Evolutionary conservation across 2,888 invertebrate genomes (phyloP).

Genomic region (Tricholauxania praeusta): DNA sequence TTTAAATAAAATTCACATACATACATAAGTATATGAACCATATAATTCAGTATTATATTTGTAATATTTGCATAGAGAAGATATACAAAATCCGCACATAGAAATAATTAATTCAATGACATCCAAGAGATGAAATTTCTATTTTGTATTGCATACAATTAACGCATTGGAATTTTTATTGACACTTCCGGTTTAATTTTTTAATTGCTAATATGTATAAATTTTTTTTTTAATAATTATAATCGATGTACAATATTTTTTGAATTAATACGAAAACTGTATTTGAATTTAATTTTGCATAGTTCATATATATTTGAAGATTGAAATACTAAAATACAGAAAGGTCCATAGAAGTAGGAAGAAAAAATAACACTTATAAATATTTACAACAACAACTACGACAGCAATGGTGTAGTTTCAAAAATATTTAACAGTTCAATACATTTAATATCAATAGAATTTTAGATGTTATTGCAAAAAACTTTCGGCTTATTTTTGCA

Average conservation of each 20-base stretch:
- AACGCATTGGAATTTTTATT: background rate
- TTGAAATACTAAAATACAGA: background rate
- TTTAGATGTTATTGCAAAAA: too few relatives aligned
- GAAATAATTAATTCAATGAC: background rate
- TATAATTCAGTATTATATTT: background rate
- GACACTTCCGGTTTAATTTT: constrained; percentile 1
- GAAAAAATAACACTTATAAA: background rate
- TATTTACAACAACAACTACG: background rate
- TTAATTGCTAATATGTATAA: background rate
- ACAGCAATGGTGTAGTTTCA: background rate
- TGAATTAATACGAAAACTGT: background rate
- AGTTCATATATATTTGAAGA: background rate
- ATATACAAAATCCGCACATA: constrained; percentile 8
- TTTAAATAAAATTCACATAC: too few relatives aligned
- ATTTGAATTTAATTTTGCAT: background rate
- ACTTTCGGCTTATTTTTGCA: too few relatives aligned
- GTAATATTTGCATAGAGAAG: constrained; percentile 15
- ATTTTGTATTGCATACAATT: background rate
- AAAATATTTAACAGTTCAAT: background rate
- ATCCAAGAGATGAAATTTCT: background rate
- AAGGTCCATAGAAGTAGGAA: background rate
- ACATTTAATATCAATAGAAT: too few relatives aligned
- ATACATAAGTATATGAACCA: too few relatives aligned
- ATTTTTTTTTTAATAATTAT: background rate
- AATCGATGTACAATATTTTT: constrained; percentile 10